Base-by-base conservation (phyloP, 2,797 vertebrate species). In the Sandelia bainsii region DNA sequence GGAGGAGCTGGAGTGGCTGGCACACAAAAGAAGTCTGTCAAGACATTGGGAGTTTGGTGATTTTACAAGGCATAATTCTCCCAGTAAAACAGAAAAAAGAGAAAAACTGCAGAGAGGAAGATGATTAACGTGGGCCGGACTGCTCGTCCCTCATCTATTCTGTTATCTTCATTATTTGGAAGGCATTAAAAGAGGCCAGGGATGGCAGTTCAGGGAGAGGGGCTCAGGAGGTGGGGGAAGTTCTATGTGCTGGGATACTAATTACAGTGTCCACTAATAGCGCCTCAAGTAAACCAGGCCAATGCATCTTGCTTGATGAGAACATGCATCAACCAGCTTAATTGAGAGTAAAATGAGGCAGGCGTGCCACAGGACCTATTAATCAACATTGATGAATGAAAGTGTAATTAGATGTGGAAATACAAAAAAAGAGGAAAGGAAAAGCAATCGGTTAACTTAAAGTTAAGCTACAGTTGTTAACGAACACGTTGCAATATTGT, bases 301-400 rank as follows among this genome's bases (percentile, higher is more conserved):
- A 91, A 92, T 93, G 92, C 91, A 93, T 94, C 93, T 93, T 93
- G 92, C 90, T 86, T 92, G 91, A 94, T 94, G 92, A 93, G 92
- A 93, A 93, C 92, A 94, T 93, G 93, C 93, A 93, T 94, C 93
- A 93, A 92, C 82, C 92, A 87, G 91, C 93, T 93, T 94, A 94
- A 94, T 95, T 93, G 92, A 94, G 93, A 94, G 92, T 93, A 93
- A 94, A 94, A 94, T 93, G 91, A 94, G 93, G 93, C 92, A 93
- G 93, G 91, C 89, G 91, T 93, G 92, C 91, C 90, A 93, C 92
- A 92, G 93, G 90, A 93, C 91, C 91, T 92, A 94, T 94, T 94
- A 93, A 93, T 94, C 94, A 94, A 90, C 90, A 91, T 91, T 93
- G 93, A 94, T 94, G 91, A 93, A 93, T 92, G 91, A 92, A 93